Percentiles rank a stretch among this genome's conserved stretches.
phyloP scores from a whole-genome alignment of 2,888 invertebrate species.

The Siphonodentalium dalli region DNA sequence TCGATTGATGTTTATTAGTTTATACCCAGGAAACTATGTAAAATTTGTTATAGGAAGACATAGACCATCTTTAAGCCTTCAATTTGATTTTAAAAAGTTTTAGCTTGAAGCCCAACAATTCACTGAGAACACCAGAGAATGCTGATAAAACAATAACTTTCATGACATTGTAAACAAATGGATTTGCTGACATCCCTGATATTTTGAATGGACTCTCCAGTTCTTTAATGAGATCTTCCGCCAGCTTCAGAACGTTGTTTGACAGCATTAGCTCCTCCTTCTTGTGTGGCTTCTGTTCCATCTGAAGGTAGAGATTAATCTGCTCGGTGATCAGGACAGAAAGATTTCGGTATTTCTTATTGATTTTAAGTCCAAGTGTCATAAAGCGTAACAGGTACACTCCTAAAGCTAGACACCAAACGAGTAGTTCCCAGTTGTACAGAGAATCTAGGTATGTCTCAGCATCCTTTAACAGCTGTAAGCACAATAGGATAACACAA shows the following conservation, averaged over 20 bases:
- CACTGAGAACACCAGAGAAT: conserved; percentile 93
- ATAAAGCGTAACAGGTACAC: conserved; percentile 88
- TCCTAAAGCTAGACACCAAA: conserved; percentile 89
- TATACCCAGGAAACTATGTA: too few species aligned
- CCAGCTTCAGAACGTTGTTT: conserved; percentile 93
- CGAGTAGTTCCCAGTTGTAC: conserved; percentile 78
- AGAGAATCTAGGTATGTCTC: conserved; percentile 64
- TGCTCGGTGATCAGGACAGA: conserved; percentile 94
- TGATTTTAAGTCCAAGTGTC: conserved; percentile 90
- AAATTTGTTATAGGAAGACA: conserved; percentile 12
- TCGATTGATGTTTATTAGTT: too few species aligned
- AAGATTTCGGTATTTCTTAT: conserved; percentile 92
- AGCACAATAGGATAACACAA: conserved; percentile 86
- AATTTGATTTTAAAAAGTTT: conserved; percentile 94
- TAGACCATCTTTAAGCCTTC: conserved; percentile 32
- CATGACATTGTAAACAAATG: conserved; percentile 92
- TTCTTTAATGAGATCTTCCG: conserved; percentile 85
- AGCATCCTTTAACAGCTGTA: conserved; percentile 69
- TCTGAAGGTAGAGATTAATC: conserved; percentile 79
- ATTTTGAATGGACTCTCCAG: conserved; percentile 96
- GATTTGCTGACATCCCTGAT: conserved; percentile 93
- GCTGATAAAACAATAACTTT: conserved; percentile 95
- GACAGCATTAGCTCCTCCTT: conserved; percentile 95
- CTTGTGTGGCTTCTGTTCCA: conserved; percentile 95
- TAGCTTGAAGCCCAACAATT: conserved; percentile 93